Conservation (phyloP, 1,140 invertebrate genomes). For the Nasonia vitripennis region DNA sequence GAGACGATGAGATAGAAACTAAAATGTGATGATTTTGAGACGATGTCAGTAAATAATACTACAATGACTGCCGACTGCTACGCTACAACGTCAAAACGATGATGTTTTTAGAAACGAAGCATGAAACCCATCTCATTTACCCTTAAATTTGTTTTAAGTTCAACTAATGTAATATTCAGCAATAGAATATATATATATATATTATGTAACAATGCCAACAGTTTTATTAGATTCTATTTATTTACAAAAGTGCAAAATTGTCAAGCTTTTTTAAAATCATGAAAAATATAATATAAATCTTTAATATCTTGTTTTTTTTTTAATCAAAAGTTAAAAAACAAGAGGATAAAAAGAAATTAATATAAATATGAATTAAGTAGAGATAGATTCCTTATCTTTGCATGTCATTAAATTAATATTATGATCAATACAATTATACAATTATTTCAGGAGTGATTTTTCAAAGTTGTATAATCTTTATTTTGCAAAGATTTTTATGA, state of each 20-base stretch:
- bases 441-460: background rate
- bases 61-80: conserved; percentile 69
- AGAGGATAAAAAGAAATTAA: conserved; percentile 15
- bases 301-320: conserved; percentile 29
- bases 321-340: background rate
- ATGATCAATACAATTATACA: background rate
- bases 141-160: conserved; percentile 38
- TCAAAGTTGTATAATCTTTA: conserved; percentile 16
- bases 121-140: conserved; percentile 37
- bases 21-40: conserved; percentile 56
- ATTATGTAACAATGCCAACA: conserved; percentile 36
- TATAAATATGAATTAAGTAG: background rate
- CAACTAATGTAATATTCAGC: conserved; percentile 38
- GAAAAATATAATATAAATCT: background rate
- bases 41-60: conserved; percentile 57
- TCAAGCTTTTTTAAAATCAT: conserved; percentile 38
- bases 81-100: conserved; percentile 61
- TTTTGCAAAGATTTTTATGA: conserved; percentile 12
- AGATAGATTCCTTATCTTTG: conserved; percentile 27
- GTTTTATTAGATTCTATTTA: conserved; percentile 43
- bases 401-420: background rate
- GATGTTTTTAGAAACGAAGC: conserved; percentile 34
- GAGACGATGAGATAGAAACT: conserved; percentile 57
- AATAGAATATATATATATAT: conserved; percentile 50
- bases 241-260: conserved; percentile 31